Base-by-base conservation (phyloP, 2,797 vertebrate genomes). In the Lepilemur ruficaudatus region DNA sequence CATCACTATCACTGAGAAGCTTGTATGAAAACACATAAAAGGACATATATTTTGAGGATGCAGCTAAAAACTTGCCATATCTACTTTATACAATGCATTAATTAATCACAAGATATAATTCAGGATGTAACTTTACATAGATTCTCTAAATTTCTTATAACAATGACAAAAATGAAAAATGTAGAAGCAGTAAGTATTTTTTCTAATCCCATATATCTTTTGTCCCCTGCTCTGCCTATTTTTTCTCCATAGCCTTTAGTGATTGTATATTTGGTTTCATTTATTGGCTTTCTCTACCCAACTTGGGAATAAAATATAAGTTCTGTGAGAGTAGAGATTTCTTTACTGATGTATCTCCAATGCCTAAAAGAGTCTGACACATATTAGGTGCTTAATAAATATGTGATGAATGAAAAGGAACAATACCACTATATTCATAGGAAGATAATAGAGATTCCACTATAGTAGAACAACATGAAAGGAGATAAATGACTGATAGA, bases 251-350 rank as follows among this genome's bases (percentile, higher is more conserved):
- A 63, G 20, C 23, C 41, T 14, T 94, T 93, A 79, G 3, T 84
- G 70, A 90, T 69, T 82, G 59, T 61, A 6, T 38, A 38, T 90
- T 52, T 93, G 38, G 5, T 25, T 72, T 89, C 61, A 2, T 46
- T 88, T 95, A 85, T 89, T 95, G 55, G 59, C 28, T 61, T 61
- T 69, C 50, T 89, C 50, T 88, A 91, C 43, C 48, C 61, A 93
- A 52, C 3, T 55, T 81, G 50, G n/a, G 17, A 95, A 91, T 79
- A 85, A 93, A 87, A 91, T 72, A 57, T 72, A 89, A 82, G 63
- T 61, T 86, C 76, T 12, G 41, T 23, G 41, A 93, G 15, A 30
- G 23, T 43, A 85, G 25, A 5, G 41, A 73, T 84, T 72, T 93
- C 59, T 70, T 94, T 81, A 46, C 55, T 85, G 5, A 8, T 87